Conservation (phyloP, 2,113 vertebrate species). For the Progne subis region DNA sequence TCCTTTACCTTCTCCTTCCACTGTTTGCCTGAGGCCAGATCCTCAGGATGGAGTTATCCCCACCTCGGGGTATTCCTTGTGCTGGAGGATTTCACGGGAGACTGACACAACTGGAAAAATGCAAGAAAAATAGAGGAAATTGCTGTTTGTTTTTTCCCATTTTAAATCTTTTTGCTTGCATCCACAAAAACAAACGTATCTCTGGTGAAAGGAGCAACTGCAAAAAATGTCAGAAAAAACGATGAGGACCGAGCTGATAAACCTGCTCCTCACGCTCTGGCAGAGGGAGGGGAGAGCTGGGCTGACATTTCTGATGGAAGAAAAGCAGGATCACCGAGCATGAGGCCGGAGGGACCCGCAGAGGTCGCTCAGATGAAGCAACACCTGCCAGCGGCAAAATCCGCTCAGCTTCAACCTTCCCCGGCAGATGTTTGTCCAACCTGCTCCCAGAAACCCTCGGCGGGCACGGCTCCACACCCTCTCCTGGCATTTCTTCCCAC, state of each 20-base stretch:
- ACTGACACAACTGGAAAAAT: not conserved
- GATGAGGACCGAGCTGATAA: not conserved
- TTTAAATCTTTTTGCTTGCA: not conserved
- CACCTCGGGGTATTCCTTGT: not conserved
- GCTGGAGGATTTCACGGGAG: not conserved
- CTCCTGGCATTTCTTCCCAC: not conserved
- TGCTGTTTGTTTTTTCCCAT: not conserved
- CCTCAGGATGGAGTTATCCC: not conserved
- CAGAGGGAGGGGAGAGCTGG: not conserved
- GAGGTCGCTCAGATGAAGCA: not conserved
- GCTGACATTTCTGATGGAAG: not conserved
- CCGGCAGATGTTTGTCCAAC: not conserved
- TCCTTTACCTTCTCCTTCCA: not conserved
- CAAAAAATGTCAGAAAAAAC: not conserved
- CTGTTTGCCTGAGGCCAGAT: not conserved
- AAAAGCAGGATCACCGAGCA: not conserved
- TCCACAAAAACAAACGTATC: rapidly evolving
- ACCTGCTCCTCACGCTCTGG: not conserved
- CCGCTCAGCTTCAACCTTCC: not conserved
- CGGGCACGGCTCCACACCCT: rapidly evolving
- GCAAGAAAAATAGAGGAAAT: not conserved
- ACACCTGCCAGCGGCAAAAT: not conserved
- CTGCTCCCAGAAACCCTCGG: not conserved
- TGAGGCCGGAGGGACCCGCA: not conserved
- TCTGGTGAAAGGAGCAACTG: not conserved